Evolutionary conservation across 2,113 vertebrate species (phyloP).

Genomic region (Upupa epops): DNA sequence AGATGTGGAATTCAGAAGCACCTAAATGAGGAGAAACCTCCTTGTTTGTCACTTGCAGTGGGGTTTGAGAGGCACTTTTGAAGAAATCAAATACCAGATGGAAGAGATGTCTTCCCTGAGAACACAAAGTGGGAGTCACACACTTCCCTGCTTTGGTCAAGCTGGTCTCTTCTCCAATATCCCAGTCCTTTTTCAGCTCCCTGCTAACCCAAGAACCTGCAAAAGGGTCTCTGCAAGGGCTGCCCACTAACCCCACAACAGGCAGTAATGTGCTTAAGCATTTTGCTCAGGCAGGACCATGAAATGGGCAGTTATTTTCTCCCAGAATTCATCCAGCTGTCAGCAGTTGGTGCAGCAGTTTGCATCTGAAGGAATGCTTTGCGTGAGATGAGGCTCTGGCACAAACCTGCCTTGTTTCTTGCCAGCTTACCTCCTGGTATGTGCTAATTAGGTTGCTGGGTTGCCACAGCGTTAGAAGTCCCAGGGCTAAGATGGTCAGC

Average conservation of each 20-base stretch:
- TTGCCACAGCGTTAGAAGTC: not conserved
- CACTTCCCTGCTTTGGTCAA: not conserved
- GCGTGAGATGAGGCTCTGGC: not conserved
- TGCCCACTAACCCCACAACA: fast-evolving
- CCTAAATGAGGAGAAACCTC: not conserved
- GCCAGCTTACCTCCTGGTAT: slow-evolving; percentile 26
- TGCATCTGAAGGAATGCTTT: not conserved
- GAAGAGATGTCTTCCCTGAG: not conserved
- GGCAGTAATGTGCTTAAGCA: not conserved
- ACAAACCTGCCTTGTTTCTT: not conserved
- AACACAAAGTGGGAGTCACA: not conserved
- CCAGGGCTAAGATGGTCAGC: not conserved
- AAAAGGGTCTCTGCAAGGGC: not conserved
- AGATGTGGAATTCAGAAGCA: not conserved
- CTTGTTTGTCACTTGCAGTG: not conserved
- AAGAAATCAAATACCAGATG: not conserved
- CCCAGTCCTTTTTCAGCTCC: not conserved
- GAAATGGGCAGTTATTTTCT: not conserved
- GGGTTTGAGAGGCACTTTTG: not conserved
- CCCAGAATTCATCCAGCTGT: not conserved
- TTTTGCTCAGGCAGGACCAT: not conserved
- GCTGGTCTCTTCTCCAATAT: not conserved
- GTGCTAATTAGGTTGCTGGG: not conserved
- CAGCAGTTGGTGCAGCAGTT: not conserved
- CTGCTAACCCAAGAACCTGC: not conserved